Evolutionary conservation across 2,797 vertebrate genomes (phyloP), one percentile per base, ranked within the genome.

Genomic region (Borostomias antarcticus): DNA sequence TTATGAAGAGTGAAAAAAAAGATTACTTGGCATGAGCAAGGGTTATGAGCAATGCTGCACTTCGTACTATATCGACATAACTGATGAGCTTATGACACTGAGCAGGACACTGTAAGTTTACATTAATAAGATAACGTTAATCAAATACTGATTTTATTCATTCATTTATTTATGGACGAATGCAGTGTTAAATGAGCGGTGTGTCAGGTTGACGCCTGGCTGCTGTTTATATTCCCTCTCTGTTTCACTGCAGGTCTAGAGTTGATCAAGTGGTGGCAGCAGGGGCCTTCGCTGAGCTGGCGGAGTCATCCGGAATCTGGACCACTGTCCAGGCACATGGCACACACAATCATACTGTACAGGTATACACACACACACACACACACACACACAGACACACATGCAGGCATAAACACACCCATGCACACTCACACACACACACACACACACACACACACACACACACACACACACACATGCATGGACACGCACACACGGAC

Each of bases 241-340:
- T 30, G 17, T 58, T 19, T 23, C 19, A 25, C 32, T 62, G 47
- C 47, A 51, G 61, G 47, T 51, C 61, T 33, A 1, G 10, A 35
- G 61, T 35, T 62, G 13, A 62, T 37, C 47, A 62, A 25, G 5
- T 33, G 47, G 61, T 35, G 47, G 47, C 47, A 21, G 47, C 19
- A 62, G 61, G 47, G 2, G 32, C 11, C 51, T 60, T 17, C 17
- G 13, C 37, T n/a, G n/a, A n/a, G n/a, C n/a, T 26, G 2, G 23
- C 17, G 35, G 35, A 23, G 25, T 58, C 32, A 25, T 48, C n/a
- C n/a, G 59, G 43, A 21, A 8, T 57, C 28, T 33, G 30, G 9
- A 37, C 8, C 19, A 37, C 37, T 4, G 23, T 30, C 10, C 21
- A 13, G 4, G 15, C 40, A 45, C 40, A 45, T 45, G 15, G 15